phyloP scores from a whole-genome alignment of 2,888 invertebrate genomes.

The Blastobasis adustella region DNA sequence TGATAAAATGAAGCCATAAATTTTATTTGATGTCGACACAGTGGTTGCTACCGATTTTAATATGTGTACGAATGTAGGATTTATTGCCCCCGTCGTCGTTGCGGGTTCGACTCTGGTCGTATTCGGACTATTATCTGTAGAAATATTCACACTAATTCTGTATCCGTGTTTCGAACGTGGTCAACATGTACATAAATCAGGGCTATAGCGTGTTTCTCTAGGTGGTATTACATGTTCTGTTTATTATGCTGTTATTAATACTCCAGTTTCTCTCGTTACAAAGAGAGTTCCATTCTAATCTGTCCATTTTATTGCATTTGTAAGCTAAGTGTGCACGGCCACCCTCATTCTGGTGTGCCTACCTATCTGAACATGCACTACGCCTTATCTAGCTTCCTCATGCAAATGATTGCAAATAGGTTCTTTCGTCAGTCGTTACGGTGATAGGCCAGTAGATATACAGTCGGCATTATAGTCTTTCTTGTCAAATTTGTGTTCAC shows the following conservation, averaged over 20 bases:
- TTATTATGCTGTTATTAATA: not conserved
- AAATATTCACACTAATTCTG: conserved; percentile 27
- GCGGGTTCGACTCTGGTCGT: conserved; percentile 22
- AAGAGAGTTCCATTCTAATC: not conserved
- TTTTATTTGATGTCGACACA: conserved; percentile 43
- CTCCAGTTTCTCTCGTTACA: not conserved
- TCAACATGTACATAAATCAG: conserved; percentile 16
- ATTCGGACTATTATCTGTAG: conserved; percentile 28
- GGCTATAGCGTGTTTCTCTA: conserved; percentile 15
- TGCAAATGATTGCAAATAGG: conserved; percentile 59
- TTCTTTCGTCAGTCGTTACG: conserved; percentile 36
- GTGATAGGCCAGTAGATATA: conserved; percentile 15
- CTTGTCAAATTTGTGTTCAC: conserved; percentile 1
- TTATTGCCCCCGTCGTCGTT: conserved; percentile 39
- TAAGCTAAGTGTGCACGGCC: conserved; percentile 25
- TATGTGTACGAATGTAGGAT: conserved; percentile 38
- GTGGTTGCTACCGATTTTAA: conserved; percentile 43
- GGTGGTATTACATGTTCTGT: not conserved
- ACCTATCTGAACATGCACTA: conserved; percentile 34
- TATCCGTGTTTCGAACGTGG: conserved; percentile 13
- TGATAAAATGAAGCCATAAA: conserved; percentile 46
- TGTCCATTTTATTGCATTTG: conserved; percentile 1
- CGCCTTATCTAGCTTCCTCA: conserved; percentile 53
- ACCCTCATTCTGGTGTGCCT: conserved; percentile 26
- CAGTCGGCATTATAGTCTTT: conserved; percentile 5